Percentiles rank a stretch among this genome's conserved stretches.
These are phyloP conservation scores for Bombus superbus DNA, from an alignment of 1,140 invertebrate genomes.

Conservation along the genomic window DNA sequence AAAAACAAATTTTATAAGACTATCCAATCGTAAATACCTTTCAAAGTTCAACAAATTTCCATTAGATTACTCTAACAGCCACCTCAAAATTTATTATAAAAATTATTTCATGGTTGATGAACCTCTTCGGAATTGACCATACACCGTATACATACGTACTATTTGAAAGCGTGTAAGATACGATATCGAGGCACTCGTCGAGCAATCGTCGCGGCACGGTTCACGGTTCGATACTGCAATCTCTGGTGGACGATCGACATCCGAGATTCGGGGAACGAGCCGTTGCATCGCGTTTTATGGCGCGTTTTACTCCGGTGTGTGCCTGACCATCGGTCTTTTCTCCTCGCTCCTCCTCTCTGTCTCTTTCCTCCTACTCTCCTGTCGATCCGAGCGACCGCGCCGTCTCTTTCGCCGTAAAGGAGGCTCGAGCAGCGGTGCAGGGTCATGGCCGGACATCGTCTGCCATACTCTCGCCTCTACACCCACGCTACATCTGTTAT, in stretches of 20 bases:
- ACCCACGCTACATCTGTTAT: constrained; percentile 78
- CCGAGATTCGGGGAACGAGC: constrained; percentile 61
- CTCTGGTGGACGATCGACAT: constrained; percentile 64
- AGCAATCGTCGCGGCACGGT: constrained; percentile 51
- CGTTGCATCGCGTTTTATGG: constrained; percentile 64
- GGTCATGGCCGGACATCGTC: constrained; percentile 83
- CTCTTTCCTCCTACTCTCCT: constrained; percentile 24
- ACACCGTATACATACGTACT: background rate
- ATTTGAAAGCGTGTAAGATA: background rate
- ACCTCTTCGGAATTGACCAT: background rate
- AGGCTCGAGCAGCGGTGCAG: constrained; percentile 75
- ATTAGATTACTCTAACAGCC: background rate
- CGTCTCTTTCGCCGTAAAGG: constrained; percentile 62
- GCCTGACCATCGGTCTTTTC: constrained; percentile 72
- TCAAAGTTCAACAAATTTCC: background rate
- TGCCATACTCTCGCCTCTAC: constrained; percentile 71
- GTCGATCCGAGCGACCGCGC: constrained; percentile 64
- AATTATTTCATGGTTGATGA: background rate
- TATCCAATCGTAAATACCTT: background rate
- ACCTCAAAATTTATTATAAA: background rate
- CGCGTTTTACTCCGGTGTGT: constrained; percentile 70
- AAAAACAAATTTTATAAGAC: background rate
- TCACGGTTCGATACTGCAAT: constrained; percentile 64
- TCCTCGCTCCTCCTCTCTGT: constrained; percentile 30
- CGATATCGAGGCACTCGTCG: constrained; percentile 10